Evolutionary conservation across 2,113 vertebrate genomes (phyloP).

Genomic region (Neolamprologus caudopunctatus): DNA sequence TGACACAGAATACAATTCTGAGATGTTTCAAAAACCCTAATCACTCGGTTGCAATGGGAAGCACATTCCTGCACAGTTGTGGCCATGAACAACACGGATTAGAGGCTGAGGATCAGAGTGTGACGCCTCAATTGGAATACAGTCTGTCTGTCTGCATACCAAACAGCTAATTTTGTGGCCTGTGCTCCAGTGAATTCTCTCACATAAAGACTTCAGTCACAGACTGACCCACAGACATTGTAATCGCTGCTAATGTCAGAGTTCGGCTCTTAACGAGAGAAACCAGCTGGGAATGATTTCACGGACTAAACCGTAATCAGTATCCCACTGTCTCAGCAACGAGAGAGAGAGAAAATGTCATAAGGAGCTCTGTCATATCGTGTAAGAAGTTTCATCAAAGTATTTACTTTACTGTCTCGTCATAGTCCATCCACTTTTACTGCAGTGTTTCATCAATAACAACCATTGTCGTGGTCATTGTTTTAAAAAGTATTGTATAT

Average conservation of each 20-base stretch:
- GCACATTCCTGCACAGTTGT: conserved; percentile 48
- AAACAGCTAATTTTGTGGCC: conserved; percentile 13
- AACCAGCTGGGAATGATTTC: not conserved
- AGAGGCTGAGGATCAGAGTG: conserved; percentile 33
- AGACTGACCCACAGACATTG: not conserved
- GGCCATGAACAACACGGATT: conserved; percentile 50
- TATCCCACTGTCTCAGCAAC: not conserved
- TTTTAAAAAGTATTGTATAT: not conserved
- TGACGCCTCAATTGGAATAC: conserved; percentile 33
- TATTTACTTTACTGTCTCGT: not conserved
- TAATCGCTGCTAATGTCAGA: not conserved
- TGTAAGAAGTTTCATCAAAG: not conserved
- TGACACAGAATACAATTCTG: conserved; percentile 48
- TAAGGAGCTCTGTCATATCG: not conserved
- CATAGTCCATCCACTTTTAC: not conserved
- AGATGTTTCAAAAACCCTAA: conserved; percentile 48
- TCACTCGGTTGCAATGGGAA: conserved; percentile 51
- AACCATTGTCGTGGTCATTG: not conserved
- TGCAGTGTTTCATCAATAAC: not conserved
- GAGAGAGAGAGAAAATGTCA: not conserved
- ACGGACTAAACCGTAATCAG: not conserved
- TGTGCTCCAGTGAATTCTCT: not conserved
- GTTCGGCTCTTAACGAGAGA: not conserved
- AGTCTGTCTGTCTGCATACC: conserved; percentile 40
- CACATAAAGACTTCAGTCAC: conserved; percentile 6